phyloP scores from a whole-genome alignment of 2,113 vertebrate genomes.

The Illadopsis cleaveri region DNA sequence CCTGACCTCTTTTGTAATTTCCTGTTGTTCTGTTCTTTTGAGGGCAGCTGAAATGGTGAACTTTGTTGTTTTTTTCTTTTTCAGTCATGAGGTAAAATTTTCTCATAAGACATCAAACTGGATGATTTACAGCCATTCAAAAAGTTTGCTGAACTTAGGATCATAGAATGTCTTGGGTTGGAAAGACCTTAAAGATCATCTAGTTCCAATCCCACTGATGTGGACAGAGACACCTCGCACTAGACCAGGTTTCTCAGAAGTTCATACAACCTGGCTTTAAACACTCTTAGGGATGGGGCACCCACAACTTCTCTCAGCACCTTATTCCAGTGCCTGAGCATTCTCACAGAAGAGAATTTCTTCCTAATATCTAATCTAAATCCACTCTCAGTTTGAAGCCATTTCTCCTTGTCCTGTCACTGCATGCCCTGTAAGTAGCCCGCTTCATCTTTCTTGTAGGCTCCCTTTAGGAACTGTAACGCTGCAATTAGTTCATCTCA shows the following conservation, averaged over 20 bases:
- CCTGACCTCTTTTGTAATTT: neutral
- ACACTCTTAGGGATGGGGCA: neutral
- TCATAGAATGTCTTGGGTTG: neutral
- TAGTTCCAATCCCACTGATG: neutral
- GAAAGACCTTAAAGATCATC: neutral
- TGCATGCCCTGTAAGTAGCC: neutral
- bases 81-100: neutral
- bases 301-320: neutral
- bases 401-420: neutral
- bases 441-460: too few relatives aligned
- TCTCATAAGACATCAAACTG: neutral
- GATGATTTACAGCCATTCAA: neutral
- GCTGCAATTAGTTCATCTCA: too few relatives aligned
- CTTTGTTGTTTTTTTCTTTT: neutral
- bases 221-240: neutral
- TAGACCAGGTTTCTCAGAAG: neutral
- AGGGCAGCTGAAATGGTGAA: neutral
- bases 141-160: neutral
- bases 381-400: neutral
- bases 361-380: neutral
- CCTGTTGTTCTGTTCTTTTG: neutral
- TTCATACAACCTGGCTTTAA: neutral
- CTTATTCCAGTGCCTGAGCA: neutral
- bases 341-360: neutral
- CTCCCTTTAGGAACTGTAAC: neutral